Evolutionary conservation across 2,888 invertebrate species (phyloP).

Genomic region (Caenorhabditis sp.): DNA sequence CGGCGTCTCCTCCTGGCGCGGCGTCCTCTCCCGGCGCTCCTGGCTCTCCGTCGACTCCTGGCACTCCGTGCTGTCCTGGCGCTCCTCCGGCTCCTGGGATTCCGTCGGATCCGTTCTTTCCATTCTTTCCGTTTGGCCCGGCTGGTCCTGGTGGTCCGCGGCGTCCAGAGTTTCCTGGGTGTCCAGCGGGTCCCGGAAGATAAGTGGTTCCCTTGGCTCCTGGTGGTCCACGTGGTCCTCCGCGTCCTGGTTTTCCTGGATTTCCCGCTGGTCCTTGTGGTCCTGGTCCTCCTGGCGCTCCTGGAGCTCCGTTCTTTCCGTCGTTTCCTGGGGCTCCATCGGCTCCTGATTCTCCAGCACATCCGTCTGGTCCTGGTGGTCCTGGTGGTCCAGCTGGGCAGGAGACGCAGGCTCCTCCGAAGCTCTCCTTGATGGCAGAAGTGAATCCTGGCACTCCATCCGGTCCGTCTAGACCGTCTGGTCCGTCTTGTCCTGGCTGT

Average conservation of each 20-base stretch:
- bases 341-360: slow-evolving; percentile 42
- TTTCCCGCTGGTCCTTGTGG: slow-evolving; percentile 43
- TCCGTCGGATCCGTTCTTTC: slow-evolving; percentile 52
- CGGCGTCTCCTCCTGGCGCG: slow-evolving; percentile 52
- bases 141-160: slow-evolving; percentile 54
- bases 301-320: slow-evolving; percentile 30
- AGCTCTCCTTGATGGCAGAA: slow-evolving; percentile 30
- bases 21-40: slow-evolving; percentile 59
- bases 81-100: slow-evolving; percentile 59
- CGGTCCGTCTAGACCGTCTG: slow-evolving; percentile 31
- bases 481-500: slow-evolving; percentile 51
- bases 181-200: slow-evolving; percentile 48
- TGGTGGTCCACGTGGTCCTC: slow-evolving; percentile 54
- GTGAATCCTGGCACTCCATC: slow-evolving; percentile 37
- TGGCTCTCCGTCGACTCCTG: slow-evolving; percentile 56
- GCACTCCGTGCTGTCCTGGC: slow-evolving; percentile 57
- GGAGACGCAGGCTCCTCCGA: slow-evolving; percentile 39
- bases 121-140: slow-evolving; percentile 47
- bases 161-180: slow-evolving; percentile 56
- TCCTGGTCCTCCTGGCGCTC: slow-evolving; percentile 44
- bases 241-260: slow-evolving; percentile 45
- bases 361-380: slow-evolving; percentile 56
- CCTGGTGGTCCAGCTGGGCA: slow-evolving; percentile 58
- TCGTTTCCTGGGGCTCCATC: slow-evolving; percentile 9
- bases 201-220: slow-evolving; percentile 47